Conservation (phyloP, 2,888 invertebrate genomes). For the Chloroclysta siterata region DNA sequence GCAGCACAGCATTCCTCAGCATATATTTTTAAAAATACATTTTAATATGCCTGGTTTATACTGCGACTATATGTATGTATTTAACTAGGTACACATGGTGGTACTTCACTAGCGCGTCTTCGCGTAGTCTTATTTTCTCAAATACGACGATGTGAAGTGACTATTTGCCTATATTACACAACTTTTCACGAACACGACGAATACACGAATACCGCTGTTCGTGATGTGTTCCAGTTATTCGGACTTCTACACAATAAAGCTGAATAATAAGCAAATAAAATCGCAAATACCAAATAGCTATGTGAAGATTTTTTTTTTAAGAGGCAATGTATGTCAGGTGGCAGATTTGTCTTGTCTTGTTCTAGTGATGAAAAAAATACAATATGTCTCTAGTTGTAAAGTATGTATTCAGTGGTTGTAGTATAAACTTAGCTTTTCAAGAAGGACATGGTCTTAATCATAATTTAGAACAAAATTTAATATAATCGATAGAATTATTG, state of each 20-base stretch:
- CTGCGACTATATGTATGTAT: slow-evolving; percentile 12
- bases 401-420: background rate
- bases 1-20: slow-evolving; percentile 72
- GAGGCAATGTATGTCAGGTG: too few species aligned
- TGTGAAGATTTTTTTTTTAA: too few species aligned
- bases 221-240: too few species aligned
- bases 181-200: too few species aligned
- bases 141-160: too few species aligned
- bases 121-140: too few species aligned
- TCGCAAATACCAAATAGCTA: too few species aligned
- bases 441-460: slow-evolving; percentile 36
- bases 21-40: slow-evolving; percentile 59
- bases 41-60: slow-evolving; percentile 26
- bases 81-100: background rate
- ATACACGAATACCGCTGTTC: too few species aligned
- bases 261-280: too few species aligned
- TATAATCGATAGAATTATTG: slow-evolving; percentile 40
- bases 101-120: background rate
- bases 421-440: slow-evolving; percentile 28
- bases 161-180: too few species aligned
- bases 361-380: background rate
- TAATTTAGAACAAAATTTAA: slow-evolving; percentile 46
- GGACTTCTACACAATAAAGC: too few species aligned
- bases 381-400: background rate
- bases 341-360: background rate